Evolutionary conservation across 2,888 invertebrate genomes (phyloP).

Genomic region (Erebia palarica): DNA sequence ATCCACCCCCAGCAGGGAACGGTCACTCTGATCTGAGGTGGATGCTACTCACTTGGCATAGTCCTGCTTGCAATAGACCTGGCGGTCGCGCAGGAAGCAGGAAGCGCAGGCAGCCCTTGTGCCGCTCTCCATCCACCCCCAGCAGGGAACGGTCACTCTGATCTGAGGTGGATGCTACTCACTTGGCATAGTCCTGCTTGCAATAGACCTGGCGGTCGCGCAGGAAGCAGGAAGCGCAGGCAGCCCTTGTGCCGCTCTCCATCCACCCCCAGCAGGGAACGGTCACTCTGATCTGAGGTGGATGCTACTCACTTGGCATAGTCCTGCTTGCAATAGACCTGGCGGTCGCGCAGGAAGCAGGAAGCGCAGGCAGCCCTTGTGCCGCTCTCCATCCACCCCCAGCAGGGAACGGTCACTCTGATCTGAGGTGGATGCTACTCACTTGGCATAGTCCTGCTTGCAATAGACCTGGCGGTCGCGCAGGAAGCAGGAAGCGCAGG

Average conservation of each 20-base stretch:
- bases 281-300: background rate
- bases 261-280: conserved; percentile 82
- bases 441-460: conserved; percentile 97
- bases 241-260: conserved; percentile 84
- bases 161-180: conserved; percentile 48
- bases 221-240: conserved; percentile 94
- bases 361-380: conserved; percentile 92
- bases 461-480: conserved; percentile 96
- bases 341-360: conserved; percentile 95
- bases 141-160: conserved; percentile 82
- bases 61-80: conserved; percentile 96
- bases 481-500: conserved; percentile 94
- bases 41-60: conserved; percentile 90
- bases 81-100: conserved; percentile 95
- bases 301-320: conserved; percentile 90
- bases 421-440: conserved; percentile 48
- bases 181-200: conserved; percentile 97
- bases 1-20: conserved; percentile 82
- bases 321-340: conserved; percentile 96
- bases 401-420: conserved; percentile 82
- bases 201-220: conserved; percentile 96
- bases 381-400: background rate
- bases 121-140: background rate
- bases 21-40: background rate
- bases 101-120: conserved; percentile 92